Evolutionary conservation across 1,140 invertebrate genomes (phyloP).

Genomic region (Drosophila sproati): DNA sequence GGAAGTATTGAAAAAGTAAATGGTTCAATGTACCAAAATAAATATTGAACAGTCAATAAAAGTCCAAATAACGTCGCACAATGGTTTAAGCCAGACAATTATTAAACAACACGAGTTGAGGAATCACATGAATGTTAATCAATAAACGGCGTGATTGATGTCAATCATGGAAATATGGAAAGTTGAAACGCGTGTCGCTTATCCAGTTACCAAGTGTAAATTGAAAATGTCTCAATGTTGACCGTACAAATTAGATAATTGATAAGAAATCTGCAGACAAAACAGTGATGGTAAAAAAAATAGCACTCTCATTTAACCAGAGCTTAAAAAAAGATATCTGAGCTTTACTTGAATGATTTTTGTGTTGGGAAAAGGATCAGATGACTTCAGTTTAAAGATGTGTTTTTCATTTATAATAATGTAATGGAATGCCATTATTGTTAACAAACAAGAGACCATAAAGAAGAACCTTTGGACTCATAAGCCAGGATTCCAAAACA

Average conservation of each 20-base stretch:
- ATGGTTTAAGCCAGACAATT: neutral
- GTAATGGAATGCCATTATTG: too few relatives aligned
- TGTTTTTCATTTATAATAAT: too few relatives aligned
- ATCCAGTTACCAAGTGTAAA: conserved; percentile 55
- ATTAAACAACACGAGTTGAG: conserved; percentile 2
- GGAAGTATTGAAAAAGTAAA: conserved; percentile 25
- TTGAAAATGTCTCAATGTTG: conserved; percentile 61
- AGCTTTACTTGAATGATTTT: too few relatives aligned
- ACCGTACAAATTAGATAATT: conserved; percentile 65
- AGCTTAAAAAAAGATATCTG: too few relatives aligned
- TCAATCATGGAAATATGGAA: conserved; percentile 20
- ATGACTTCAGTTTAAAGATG: too few relatives aligned
- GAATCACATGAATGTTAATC: conserved; percentile 38
- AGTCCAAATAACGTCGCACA: neutral
- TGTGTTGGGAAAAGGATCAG: too few relatives aligned
- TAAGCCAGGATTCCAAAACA: too few relatives aligned
- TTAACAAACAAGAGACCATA: too few relatives aligned
- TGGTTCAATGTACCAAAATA: conserved; percentile 23
- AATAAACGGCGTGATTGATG: conserved; percentile 55
- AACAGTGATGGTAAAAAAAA: too few relatives aligned
- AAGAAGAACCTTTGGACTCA: too few relatives aligned
- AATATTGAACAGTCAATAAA: neutral
- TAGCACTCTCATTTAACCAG: too few relatives aligned
- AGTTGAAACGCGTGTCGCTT: conserved; percentile 34
- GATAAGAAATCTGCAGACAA: conserved; percentile 6